Evolutionary conservation across 2,888 invertebrate species (phyloP).

Genomic region (Apotomis betuletana): DNA sequence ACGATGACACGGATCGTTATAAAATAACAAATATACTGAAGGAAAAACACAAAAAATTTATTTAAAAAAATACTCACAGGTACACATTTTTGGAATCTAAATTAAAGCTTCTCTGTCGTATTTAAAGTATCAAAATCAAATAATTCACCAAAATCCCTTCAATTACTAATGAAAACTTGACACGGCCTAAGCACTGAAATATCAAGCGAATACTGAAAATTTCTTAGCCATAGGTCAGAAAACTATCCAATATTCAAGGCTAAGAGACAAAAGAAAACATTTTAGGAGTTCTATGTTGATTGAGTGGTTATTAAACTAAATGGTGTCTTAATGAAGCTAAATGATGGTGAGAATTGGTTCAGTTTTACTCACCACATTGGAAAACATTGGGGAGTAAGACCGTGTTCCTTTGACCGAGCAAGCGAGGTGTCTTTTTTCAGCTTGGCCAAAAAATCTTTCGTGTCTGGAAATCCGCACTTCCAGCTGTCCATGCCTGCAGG

Average conservation of each 20-base stretch:
- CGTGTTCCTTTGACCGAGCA: no score
- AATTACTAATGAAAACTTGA: background rate
- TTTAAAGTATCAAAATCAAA: no score
- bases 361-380: background rate
- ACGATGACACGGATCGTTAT: no score
- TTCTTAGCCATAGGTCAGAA: background rate
- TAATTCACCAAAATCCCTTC: background rate
- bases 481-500: no score
- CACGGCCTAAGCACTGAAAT: conserved; percentile 1
- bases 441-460: no score
- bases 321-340: conserved; percentile 16
- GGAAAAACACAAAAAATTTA: no score
- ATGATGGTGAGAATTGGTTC: conserved; percentile 19
- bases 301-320: conserved; percentile 19
- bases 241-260: conserved; percentile 18
- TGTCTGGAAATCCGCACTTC: no score
- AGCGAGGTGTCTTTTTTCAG: no score
- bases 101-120: no score
- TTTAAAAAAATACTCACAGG: conserved; percentile 12
- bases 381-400: no score
- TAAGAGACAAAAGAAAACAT: conserved; percentile 13
- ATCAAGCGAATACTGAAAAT: conserved; percentile 1
- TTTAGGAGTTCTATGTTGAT: conserved; percentile 14
- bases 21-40: no score
- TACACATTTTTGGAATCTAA: conserved; percentile 7